phyloP scores from a whole-genome alignment of 2,113 vertebrate species.

The Ciconia stormi region DNA sequence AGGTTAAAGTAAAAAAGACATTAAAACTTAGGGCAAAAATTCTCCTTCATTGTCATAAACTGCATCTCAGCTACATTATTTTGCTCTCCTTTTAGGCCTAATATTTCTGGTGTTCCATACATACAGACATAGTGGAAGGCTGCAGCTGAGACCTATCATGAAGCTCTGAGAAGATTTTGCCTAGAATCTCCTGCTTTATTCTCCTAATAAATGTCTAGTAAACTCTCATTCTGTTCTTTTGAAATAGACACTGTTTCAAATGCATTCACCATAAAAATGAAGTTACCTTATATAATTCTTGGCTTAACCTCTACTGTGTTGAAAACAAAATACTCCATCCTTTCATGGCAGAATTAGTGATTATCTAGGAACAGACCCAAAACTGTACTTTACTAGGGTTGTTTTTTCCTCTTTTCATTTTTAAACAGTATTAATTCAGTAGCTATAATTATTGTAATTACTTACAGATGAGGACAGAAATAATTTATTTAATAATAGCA shows the following conservation, averaged over 20 bases:
- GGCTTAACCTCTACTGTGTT: not conserved
- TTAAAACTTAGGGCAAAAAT: not conserved
- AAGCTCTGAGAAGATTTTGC: not conserved
- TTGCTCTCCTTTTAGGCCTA: not conserved
- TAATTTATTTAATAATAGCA: not conserved
- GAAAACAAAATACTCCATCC: slow-evolving; percentile 19
- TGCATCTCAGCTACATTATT: not conserved
- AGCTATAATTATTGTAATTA: not conserved
- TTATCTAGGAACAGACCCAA: not conserved
- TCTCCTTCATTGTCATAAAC: not conserved
- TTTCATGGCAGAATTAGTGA: not conserved
- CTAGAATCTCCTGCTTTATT: not conserved
- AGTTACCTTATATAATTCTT: not conserved
- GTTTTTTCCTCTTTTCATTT: slow-evolving; percentile 19
- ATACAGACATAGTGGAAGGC: not conserved
- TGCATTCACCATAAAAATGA: not conserved
- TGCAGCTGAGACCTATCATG: not conserved
- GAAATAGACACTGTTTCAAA: not conserved
- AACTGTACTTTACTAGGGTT: not conserved
- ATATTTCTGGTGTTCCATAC: not conserved
- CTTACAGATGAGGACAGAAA: not conserved
- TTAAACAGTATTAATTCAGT: slow-evolving; percentile 12
- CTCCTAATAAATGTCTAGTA: not conserved
- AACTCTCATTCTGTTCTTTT: not conserved
- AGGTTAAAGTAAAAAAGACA: not conserved